Base-by-base conservation (phyloP, 2,888 invertebrate species). In the Nomada fucata region DNA sequence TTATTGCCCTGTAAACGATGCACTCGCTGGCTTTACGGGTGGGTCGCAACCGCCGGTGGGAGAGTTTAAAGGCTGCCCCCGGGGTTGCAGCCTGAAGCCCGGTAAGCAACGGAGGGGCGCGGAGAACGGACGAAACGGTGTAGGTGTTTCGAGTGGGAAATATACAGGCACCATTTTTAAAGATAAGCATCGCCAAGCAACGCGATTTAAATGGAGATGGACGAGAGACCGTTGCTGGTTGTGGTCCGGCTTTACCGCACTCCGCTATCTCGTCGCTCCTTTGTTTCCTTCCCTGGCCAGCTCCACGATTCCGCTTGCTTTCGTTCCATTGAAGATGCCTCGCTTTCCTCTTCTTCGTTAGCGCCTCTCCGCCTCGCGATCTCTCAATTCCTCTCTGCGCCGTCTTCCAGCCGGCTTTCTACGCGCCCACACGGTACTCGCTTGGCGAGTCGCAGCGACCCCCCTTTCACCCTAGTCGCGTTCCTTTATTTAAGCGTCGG, bases 181-280 rank as follows among this genome's bases (percentile, higher is more conserved):
- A 88, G 86, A 89, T 88, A 89, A 90, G 89, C 84, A 89, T 90
- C 87, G 83, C 86, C 86, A 80, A 88, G 87, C 88, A 89, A 91
- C 85, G 86, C 88, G 89, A 90, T 91, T 91, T 88, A 90, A 91
- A 91, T 91, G 90, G 89, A 91, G 91, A 91, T 89, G 81, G 84
- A 91, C 89, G 91, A 89, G 82, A 75, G 83, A 77, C 87, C 83
- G 86, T 90, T 86, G 76, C 78, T 68, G 42, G 61, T 59, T 59
- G 86, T 53, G 76, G 80, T 81, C 83, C 76, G n/a, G 70, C 83
- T 60, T 75, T 67, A 53, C 69, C 70, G 55, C 83, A 59, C 53
- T 15, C 63, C 52, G 23, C 23, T 63, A 20, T 63, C 47, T 18
- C 44, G n/a, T n/a, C 69, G 29, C 36, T 23, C 36, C 47, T 69